Conservation (phyloP, 1,140 invertebrate species). For the Drosophila triauraria region DNA sequence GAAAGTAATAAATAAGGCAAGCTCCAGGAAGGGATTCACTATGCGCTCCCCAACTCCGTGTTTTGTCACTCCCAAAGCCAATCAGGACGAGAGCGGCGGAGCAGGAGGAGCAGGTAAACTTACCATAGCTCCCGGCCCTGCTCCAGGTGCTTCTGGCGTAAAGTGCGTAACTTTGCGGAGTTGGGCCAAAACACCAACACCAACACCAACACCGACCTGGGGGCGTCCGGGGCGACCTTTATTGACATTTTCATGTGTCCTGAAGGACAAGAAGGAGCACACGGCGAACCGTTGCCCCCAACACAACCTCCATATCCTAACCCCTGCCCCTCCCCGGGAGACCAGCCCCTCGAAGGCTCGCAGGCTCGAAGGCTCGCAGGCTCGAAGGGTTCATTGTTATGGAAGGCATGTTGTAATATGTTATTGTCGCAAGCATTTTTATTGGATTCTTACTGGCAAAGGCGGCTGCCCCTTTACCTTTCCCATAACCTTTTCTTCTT, state of each 20-base stretch:
- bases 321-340: not conserved
- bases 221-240: conserved; percentile 39
- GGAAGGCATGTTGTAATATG: conserved; percentile 65
- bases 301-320: conserved; percentile 9
- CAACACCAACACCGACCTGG: not conserved
- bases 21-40: conserved; percentile 23
- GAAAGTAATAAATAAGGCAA: conserved; percentile 75
- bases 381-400: conserved; percentile 54
- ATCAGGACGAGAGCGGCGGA: conserved; percentile 17
- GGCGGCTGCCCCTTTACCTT: conserved; percentile 48
- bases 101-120: conserved; percentile 3
- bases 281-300: not conserved
- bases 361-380: not conserved
- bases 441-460: conserved; percentile 55
- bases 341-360: not conserved
- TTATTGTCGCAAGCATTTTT: conserved; percentile 71
- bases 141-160: conserved; percentile 4
- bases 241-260: conserved; percentile 72
- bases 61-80: conserved; percentile 29
- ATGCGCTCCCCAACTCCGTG: not conserved
- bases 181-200: not conserved
- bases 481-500: conserved; percentile 4
- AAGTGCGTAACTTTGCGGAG: conserved; percentile 26
- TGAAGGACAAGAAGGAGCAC: conserved; percentile 45
- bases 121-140: not conserved